Evolutionary conservation across 2,888 invertebrate genomes (phyloP).

Genomic region (Limulus polyphemus): DNA sequence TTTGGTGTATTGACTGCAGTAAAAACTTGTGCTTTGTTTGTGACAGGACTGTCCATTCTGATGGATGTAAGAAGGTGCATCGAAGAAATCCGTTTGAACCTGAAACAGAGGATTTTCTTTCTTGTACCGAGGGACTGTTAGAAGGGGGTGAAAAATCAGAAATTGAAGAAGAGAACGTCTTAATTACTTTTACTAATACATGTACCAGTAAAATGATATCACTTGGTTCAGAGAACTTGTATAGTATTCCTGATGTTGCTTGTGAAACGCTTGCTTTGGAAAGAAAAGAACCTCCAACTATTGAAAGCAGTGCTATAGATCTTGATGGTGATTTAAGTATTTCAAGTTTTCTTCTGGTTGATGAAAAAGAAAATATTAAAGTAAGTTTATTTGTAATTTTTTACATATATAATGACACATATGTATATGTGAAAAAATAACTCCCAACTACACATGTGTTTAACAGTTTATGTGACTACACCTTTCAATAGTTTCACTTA

Average conservation of each 20-base stretch:
- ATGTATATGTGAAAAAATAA: no score
- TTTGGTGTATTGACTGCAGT: slow-evolving; percentile 34
- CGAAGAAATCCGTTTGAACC: slow-evolving; percentile 28
- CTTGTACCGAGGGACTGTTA: slow-evolving; percentile 9
- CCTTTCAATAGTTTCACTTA: no score
- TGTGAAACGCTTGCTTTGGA: slow-evolving; percentile 4
- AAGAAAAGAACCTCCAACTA: not conserved
- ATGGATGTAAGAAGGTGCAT: slow-evolving; percentile 24
- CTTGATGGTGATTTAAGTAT: not conserved
- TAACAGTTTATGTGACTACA: no score
- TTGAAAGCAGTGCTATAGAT: not conserved
- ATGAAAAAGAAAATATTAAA: slow-evolving; percentile 35
- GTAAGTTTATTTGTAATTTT: slow-evolving; percentile 21
- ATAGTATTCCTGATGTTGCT: slow-evolving; percentile 4
- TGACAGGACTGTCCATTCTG: slow-evolving; percentile 30
- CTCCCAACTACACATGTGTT: no score
- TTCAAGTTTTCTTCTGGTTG: slow-evolving; percentile 33
- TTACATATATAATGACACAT: no score
- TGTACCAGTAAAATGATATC: slow-evolving; percentile 26
- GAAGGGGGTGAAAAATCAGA: slow-evolving; percentile 17
- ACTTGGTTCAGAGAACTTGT: not conserved
- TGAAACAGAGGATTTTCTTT: slow-evolving; percentile 17
- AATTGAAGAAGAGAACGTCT: slow-evolving; percentile 27
- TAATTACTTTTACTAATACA: slow-evolving; percentile 30
- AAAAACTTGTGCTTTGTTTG: slow-evolving; percentile 34